Conservation (phyloP, 2,113 vertebrate species). For the Phocoena sinus region DNA sequence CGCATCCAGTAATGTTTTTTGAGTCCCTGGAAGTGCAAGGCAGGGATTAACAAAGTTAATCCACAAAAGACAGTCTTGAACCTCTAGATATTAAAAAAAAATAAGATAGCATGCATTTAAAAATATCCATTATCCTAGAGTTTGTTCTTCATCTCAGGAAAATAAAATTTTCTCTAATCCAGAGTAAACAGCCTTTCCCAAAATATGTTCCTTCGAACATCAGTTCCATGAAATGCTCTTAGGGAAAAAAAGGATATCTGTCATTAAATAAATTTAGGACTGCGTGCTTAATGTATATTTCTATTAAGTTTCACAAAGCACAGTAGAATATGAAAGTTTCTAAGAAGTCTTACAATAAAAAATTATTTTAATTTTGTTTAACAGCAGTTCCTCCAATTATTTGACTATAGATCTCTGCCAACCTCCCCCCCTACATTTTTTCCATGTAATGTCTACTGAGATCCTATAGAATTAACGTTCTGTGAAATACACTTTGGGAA, state of each 20-base stretch:
- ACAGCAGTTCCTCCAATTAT: background rate
- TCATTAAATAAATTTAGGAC: background rate
- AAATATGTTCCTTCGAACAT: background rate
- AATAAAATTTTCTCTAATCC: background rate
- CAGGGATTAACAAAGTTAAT: slow-evolving; percentile 1
- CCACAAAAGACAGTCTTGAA: background rate
- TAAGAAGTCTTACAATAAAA: background rate
- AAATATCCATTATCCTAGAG: background rate
- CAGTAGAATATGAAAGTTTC: background rate
- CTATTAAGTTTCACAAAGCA: background rate
- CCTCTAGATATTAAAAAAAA: background rate
- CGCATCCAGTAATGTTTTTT: background rate
- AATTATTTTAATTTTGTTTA: slow-evolving; percentile 16
- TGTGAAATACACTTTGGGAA: background rate
- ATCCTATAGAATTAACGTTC: background rate
- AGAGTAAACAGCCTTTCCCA: background rate
- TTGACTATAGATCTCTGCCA: background rate
- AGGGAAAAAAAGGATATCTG: background rate
- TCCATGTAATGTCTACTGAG: background rate
- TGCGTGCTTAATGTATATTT: background rate
- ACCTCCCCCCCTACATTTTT: fast-evolving
- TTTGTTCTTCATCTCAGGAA: background rate
- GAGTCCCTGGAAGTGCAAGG: background rate
- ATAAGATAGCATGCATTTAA: background rate
- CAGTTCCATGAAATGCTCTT: background rate